A percentile compares a stretch with the other conserved stretches of the same genome.
Evolutionary conservation across 1,140 invertebrate species (phyloP).

Genomic region (Drosophila carrolli): DNA sequence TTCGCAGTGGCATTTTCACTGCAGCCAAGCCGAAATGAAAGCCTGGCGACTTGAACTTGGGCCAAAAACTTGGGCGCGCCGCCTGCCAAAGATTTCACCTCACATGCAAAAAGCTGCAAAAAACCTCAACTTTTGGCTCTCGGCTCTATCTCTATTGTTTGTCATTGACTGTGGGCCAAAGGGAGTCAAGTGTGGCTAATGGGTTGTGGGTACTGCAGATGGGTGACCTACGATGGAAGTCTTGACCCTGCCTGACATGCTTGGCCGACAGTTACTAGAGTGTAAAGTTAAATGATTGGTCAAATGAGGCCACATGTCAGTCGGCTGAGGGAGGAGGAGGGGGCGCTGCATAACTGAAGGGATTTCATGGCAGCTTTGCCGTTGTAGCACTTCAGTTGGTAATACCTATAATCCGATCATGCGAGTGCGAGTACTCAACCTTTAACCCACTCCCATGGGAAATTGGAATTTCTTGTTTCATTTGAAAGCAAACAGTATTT

Average conservation of each 20-base stretch:
- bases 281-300: conserved; percentile 82
- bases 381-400: conserved; percentile 4
- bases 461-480: background rate
- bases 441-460: background rate
- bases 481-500: background rate
- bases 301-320: conserved; percentile 69
- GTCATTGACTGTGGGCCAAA: conserved; percentile 34
- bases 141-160: conserved; percentile 40
- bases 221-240: conserved; percentile 1
- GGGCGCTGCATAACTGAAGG: conserved; percentile 32
- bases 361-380: conserved; percentile 26
- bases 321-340: background rate
- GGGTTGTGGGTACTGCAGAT: conserved; percentile 15
- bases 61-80: conserved; percentile 50
- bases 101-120: conserved; percentile 29
- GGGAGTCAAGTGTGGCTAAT: conserved; percentile 53
- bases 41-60: conserved; percentile 49
- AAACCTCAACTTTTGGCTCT: conserved; percentile 42
- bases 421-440: conserved; percentile 7
- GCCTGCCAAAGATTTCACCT: conserved; percentile 54
- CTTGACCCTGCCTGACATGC: conserved; percentile 76
- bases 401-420: conserved; percentile 29
- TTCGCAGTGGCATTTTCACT: conserved; percentile 32
- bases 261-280: conserved; percentile 71
- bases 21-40: conserved; percentile 35